A percentile compares a stretch with the other conserved stretches of the same genome.
Conservation (phyloP, 2,888 invertebrate species). For the Proisotoma minuta region DNA sequence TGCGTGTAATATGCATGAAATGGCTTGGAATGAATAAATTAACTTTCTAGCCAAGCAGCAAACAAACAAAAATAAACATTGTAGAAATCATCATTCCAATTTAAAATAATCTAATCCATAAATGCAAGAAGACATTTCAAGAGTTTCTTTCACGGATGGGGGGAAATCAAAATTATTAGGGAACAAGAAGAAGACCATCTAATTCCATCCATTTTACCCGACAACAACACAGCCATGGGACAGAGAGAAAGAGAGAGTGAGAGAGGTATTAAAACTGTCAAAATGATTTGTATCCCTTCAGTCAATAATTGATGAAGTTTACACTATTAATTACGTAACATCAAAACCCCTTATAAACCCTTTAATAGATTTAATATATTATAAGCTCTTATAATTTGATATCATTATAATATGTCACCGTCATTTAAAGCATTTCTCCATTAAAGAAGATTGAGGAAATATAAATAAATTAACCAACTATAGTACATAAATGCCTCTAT, state of each 20-base stretch:
- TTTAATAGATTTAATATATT: background rate
- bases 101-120: no score
- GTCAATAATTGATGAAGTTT: slow-evolving; percentile 5
- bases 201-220: background rate
- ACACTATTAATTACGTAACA: slow-evolving; percentile 4
- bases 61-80: background rate
- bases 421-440: no score
- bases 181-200: background rate
- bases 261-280: background rate
- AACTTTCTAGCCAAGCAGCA: background rate
- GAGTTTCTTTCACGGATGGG: no score
- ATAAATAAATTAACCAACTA: no score
- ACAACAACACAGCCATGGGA: background rate
- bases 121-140: no score
- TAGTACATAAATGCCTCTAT: no score
- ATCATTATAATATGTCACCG: background rate
- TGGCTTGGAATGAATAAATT: no score
- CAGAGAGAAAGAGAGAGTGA: background rate
- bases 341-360: slow-evolving; percentile 3
- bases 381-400: background rate
- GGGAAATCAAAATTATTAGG: no score
- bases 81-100: no score
- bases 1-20: no score
- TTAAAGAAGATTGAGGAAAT: no score
- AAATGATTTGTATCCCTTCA: slow-evolving; percentile 6